These are phyloP conservation scores for Atherinosoma microstoma DNA, from an alignment of 2,797 vertebrate species.

Conservation along the genomic window DNA sequence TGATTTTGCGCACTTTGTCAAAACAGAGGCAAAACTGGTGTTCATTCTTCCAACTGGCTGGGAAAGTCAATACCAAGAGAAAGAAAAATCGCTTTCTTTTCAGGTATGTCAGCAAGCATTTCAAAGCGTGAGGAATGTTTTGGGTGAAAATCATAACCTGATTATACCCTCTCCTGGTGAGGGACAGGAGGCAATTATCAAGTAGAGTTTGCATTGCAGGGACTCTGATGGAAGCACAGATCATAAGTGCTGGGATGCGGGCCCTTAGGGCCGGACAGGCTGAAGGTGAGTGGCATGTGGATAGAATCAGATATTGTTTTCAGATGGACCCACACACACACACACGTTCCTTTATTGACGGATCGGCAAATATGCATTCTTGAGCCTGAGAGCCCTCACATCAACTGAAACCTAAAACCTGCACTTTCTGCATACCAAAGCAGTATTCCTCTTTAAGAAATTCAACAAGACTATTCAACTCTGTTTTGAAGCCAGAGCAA, in stretches of 20 bases:
- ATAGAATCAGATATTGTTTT: conserved; percentile 81
- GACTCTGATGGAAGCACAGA: conserved; percentile 57
- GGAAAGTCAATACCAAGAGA: conserved; percentile 37
- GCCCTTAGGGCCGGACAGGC: conserved; percentile 52
- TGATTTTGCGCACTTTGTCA: conserved; percentile 37
- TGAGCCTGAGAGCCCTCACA: conserved; percentile 65
- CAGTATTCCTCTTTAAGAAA: conserved; percentile 65
- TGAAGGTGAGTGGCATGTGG: conserved; percentile 76
- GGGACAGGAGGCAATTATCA: conserved; percentile 75
- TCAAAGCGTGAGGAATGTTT: conserved; percentile 70
- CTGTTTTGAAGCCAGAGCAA: conserved; percentile 48
- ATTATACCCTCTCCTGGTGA: conserved; percentile 68
- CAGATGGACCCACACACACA: conserved; percentile 60
- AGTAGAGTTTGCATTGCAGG: conserved; percentile 55
- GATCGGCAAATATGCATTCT: conserved; percentile 82
- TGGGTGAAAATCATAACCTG: conserved; percentile 72
- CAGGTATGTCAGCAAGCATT: conserved; percentile 57
- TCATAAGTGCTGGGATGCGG: conserved; percentile 56
- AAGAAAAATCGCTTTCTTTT: conserved; percentile 45
- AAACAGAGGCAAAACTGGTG: conserved; percentile 13
- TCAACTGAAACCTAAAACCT: conserved; percentile 81
- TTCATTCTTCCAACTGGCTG: conserved; percentile 14
- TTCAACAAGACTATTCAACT: conserved; percentile 67
- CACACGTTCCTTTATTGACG: conserved; percentile 73
- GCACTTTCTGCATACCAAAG: conserved; percentile 76